Conservation (phyloP, 2,888 invertebrate species). For the Mythimna albipuncta region DNA sequence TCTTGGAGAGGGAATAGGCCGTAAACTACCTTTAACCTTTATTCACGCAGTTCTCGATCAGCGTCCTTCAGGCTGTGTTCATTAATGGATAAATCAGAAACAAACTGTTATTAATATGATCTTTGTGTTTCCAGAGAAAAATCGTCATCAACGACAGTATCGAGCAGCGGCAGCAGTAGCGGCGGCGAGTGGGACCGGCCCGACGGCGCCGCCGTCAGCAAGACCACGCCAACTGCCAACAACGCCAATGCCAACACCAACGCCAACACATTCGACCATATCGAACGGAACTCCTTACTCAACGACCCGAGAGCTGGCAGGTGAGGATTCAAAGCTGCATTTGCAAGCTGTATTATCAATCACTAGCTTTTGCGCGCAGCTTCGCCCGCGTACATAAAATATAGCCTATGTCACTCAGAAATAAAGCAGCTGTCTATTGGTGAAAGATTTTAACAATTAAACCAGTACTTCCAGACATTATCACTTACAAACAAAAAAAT, state of each 20-base stretch:
- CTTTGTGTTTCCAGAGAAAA: conserved; percentile 76
- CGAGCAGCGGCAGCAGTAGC: conserved; percentile 80
- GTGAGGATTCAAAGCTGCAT: conserved; percentile 62
- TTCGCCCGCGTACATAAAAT: too few relatives aligned
- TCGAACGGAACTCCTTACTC: conserved; percentile 92
- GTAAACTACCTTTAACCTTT: too few relatives aligned
- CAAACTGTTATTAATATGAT: not conserved
- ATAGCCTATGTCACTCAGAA: too few relatives aligned
- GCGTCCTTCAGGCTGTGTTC: not conserved
- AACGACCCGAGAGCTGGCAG: conserved; percentile 92
- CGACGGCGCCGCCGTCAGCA: conserved; percentile 79
- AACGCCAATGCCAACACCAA: conserved; percentile 70
- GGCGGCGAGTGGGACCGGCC: conserved; percentile 83
- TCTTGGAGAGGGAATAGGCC: too few relatives aligned
- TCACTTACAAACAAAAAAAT: too few relatives aligned
- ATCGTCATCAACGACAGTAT: conserved; percentile 73
- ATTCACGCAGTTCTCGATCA: not conserved
- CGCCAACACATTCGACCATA: conserved; percentile 91
- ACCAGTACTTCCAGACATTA: too few relatives aligned
- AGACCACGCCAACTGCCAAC: conserved; percentile 52
- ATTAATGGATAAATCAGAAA: not conserved
- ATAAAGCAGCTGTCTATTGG: too few relatives aligned
- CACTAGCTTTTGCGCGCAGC: too few relatives aligned
- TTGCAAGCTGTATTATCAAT: not conserved
- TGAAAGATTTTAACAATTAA: too few relatives aligned